phyloP scores from a whole-genome alignment of 2,113 vertebrate genomes.

The Cisticola juncidis region DNA sequence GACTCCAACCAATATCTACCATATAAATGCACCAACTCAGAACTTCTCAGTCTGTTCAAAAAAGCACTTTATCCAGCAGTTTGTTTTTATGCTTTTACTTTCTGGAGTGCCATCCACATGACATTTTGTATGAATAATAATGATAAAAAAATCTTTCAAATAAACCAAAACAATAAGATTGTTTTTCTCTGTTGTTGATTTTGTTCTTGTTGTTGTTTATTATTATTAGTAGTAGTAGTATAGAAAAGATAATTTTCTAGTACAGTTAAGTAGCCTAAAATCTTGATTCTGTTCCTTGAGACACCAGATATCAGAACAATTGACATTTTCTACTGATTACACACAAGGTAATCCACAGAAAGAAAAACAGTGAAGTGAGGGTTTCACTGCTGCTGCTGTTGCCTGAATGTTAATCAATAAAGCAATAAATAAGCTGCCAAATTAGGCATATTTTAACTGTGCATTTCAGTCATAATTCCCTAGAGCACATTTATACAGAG shows the following conservation, averaged over 20 bases:
- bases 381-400: slow-evolving; percentile 3
- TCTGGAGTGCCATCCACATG: not conserved
- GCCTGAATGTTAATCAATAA: slow-evolving; percentile 63
- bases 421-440: slow-evolving; percentile 59
- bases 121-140: not conserved
- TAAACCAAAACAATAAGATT: not conserved
- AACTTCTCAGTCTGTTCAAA: not conserved
- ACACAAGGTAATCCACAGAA: not conserved
- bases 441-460: slow-evolving; percentile 9
- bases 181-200: not conserved
- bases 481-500: not conserved
- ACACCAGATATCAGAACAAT: not conserved
- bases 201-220: not conserved
- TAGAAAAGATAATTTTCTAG: not conserved
- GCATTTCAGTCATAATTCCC: slow-evolving; percentile 53
- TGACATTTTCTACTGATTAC: slow-evolving; percentile 15
- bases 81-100: not conserved
- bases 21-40: not conserved
- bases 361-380: not conserved
- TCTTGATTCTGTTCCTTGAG: not conserved
- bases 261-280: not conserved
- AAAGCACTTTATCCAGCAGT: not conserved
- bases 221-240: not conserved
- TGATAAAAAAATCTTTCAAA: not conserved
- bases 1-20: not conserved